A percentile compares a stretch with the other conserved stretches of the same genome.
These are phyloP conservation scores for Catalaphyllia jardinei DNA, from an alignment of 64 coral and sea anemone genomes.

Conservation along the genomic window DNA sequence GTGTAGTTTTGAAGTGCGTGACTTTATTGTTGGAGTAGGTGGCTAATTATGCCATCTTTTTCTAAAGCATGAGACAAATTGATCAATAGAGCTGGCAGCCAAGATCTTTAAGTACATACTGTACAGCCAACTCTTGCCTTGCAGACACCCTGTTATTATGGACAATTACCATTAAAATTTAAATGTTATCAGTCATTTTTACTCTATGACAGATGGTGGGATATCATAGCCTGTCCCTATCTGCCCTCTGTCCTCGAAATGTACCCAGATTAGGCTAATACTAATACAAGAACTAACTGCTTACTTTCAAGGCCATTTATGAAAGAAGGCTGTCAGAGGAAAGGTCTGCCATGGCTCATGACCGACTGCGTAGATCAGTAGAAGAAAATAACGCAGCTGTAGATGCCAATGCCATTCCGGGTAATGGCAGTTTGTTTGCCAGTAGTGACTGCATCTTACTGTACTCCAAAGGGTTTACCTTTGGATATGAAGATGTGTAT, in stretches of 20 bases:
- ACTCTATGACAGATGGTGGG: too few species aligned
- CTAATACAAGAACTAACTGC: neutral
- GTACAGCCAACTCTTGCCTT: too few species aligned
- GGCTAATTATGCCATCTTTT: too few species aligned
- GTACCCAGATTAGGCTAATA: neutral
- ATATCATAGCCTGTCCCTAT: too few species aligned
- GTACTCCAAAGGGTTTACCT: conserved; percentile 7
- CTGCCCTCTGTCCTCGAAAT: neutral
- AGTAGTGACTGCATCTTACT: conserved; percentile 30
- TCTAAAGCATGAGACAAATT: too few species aligned
- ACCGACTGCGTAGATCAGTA: conserved; percentile 48
- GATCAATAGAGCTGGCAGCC: too few species aligned
- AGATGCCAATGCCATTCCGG: neutral
- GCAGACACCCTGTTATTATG: too few species aligned
- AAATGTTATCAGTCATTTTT: too few species aligned
- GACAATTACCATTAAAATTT: too few species aligned
- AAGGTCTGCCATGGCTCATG: conserved; percentile 40
- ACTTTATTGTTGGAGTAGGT: too few species aligned
- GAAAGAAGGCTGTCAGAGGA: conserved; percentile 10
- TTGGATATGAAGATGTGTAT: neutral
- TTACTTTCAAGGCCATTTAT: conserved; percentile 34
- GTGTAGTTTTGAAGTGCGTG: too few species aligned
- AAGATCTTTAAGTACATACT: too few species aligned
- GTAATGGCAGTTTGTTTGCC: conserved; percentile 56
- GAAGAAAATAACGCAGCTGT: neutral